These are phyloP conservation scores for Ptychobarbus kaznakovi DNA, from an alignment of 2,797 vertebrate species.

Conservation along the genomic window DNA sequence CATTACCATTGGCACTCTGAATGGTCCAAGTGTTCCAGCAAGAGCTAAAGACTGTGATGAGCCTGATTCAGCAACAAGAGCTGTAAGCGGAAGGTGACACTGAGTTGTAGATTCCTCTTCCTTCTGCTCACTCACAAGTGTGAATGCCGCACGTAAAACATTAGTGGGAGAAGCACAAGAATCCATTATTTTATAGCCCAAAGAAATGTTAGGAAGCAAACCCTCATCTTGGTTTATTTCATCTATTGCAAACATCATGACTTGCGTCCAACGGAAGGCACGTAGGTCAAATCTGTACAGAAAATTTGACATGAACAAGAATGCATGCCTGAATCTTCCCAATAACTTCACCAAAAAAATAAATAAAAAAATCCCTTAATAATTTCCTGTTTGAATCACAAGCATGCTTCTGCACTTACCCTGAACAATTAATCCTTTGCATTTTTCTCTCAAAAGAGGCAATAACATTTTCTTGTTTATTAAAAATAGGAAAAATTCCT, in stretches of 20 bases:
- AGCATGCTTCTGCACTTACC: constrained; percentile 67
- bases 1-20: constrained; percentile 78
- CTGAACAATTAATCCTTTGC: constrained; percentile 64
- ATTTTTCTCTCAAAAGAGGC: constrained; percentile 66
- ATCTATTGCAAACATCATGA: constrained; percentile 80
- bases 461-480: constrained; percentile 71
- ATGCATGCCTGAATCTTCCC: not conserved
- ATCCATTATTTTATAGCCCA: constrained; percentile 79
- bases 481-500: constrained; percentile 80
- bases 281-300: constrained; percentile 74
- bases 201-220: constrained; percentile 76
- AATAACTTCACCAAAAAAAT: not conserved
- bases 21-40: constrained; percentile 76
- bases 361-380: too few relatives aligned
- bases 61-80: constrained; percentile 78
- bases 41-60: constrained; percentile 80
- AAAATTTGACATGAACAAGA: not conserved
- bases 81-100: constrained; percentile 73
- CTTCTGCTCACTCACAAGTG: constrained; percentile 66
- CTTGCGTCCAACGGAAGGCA: constrained; percentile 78
- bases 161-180: constrained; percentile 79
- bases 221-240: constrained; percentile 76
- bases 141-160: constrained; percentile 73
- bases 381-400: not conserved
- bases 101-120: constrained; percentile 40